These are phyloP conservation scores for Pocillopora damicornis DNA, from an alignment of 64 coral and sea anemone genomes.

Conservation along the genomic window DNA sequence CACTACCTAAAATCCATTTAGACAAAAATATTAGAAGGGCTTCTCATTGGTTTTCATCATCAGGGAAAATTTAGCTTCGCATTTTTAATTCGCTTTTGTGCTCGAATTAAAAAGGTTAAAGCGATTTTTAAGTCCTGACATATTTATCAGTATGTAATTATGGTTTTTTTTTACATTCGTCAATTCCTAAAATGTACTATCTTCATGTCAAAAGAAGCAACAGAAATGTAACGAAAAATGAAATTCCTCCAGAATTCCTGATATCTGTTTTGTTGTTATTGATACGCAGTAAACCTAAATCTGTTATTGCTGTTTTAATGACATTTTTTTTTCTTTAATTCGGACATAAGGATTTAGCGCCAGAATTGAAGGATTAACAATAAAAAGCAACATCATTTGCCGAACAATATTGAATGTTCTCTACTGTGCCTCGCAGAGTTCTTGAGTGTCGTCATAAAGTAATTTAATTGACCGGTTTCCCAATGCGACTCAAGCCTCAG, in stretches of 20 bases:
- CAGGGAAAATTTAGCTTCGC: background rate
- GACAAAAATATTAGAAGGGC: background rate
- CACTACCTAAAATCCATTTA: background rate
- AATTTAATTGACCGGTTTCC: too few species aligned
- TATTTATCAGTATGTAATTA: background rate
- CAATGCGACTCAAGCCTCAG: too few species aligned
- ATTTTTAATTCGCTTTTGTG: background rate
- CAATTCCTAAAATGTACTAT: background rate
- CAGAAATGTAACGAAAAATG: background rate
- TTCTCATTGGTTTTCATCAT: background rate
- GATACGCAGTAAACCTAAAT: too few species aligned
- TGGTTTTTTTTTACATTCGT: background rate
- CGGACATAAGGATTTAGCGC: too few species aligned
- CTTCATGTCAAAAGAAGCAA: background rate
- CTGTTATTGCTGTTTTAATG: too few species aligned
- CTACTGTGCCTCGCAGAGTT: too few species aligned
- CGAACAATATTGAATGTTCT: too few species aligned
- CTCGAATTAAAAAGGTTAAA: background rate
- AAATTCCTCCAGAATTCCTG: background rate
- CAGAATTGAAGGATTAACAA: too few species aligned
- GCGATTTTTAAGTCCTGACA: background rate
- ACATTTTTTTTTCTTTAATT: too few species aligned
- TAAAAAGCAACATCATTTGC: too few species aligned
- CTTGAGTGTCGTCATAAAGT: too few species aligned
- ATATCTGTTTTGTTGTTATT: too few species aligned